Evolutionary conservation across 2,888 invertebrate species (phyloP).

Genomic region (Uropetala carovei): DNA sequence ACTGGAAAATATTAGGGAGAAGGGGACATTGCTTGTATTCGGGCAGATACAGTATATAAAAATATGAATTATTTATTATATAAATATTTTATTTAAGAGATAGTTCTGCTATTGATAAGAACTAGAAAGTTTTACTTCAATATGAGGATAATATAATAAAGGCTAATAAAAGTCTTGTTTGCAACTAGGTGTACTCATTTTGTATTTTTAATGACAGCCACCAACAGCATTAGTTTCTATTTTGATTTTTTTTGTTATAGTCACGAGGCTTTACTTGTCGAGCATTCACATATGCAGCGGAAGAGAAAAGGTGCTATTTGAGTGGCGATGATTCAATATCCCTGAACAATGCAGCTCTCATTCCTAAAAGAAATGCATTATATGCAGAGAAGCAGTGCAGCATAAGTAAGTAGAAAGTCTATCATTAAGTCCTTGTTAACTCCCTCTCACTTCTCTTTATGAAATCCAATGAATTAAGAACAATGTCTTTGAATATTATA

Average conservation of each 20-base stretch:
- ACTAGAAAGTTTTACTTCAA: too few relatives aligned
- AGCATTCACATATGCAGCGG: constrained; percentile 73
- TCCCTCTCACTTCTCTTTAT: background rate
- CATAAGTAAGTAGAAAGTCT: constrained; percentile 71
- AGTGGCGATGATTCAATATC: constrained; percentile 75
- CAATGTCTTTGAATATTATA: background rate
- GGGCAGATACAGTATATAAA: too few relatives aligned
- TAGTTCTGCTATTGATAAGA: too few relatives aligned
- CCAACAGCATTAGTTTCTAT: background rate
- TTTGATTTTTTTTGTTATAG: constrained; percentile 68
- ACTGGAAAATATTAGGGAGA: too few relatives aligned
- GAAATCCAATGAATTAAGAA: background rate
- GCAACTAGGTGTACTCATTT: too few relatives aligned
- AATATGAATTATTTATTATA: too few relatives aligned
- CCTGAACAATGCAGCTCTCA: constrained; percentile 72
- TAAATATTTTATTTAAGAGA: too few relatives aligned
- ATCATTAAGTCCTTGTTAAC: background rate
- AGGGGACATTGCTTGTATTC: too few relatives aligned
- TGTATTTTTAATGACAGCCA: too few relatives aligned
- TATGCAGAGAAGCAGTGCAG: constrained; percentile 74
- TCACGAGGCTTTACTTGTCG: constrained; percentile 74
- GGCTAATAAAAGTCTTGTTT: too few relatives aligned
- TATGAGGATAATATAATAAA: too few relatives aligned
- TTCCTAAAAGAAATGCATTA: constrained; percentile 71
- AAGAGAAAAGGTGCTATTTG: constrained; percentile 74